phyloP scores from a whole-genome alignment of 2,113 vertebrate genomes.

The Rutilus rutilus region DNA sequence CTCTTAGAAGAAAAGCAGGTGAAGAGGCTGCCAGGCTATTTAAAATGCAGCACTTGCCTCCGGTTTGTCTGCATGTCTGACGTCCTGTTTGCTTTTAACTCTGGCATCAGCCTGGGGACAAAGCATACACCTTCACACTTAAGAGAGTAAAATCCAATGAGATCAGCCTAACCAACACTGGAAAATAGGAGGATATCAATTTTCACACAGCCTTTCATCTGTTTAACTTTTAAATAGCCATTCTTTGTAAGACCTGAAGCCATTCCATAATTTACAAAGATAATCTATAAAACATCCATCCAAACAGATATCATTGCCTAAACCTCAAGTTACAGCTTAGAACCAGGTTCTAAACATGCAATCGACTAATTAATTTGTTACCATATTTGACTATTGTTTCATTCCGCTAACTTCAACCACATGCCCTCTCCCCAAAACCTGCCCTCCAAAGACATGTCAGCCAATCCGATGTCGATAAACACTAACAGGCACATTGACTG shows the following conservation, averaged over 20 bases:
- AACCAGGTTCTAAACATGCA: neutral
- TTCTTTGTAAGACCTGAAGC: neutral
- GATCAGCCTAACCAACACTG: conserved; percentile 13
- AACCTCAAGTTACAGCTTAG: neutral
- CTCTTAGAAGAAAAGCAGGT: conserved; percentile 61
- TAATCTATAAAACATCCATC: neutral
- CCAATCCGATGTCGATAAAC: neutral
- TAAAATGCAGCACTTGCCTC: conserved; percentile 63
- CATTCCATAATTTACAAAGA: conserved; percentile 2
- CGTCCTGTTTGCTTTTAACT: conserved; percentile 63
- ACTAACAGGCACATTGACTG: neutral
- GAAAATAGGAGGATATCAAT: conserved; percentile 18
- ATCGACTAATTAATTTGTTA: neutral
- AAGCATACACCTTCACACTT: conserved; percentile 55
- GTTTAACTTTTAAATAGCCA: conserved; percentile 1
- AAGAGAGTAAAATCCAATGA: conserved; percentile 42
- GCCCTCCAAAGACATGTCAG: neutral
- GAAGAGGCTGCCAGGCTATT: conserved; percentile 60
- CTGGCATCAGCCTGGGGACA: conserved; percentile 68
- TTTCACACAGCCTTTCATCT: conserved; percentile 33
- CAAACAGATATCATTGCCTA: neutral
- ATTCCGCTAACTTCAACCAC: neutral
- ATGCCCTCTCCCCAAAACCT: neutral
- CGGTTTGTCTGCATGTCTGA: conserved; percentile 53
- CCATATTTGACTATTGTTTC: neutral